Conservation (phyloP, 2,113 vertebrate genomes). For the Perognathus longimembris region DNA sequence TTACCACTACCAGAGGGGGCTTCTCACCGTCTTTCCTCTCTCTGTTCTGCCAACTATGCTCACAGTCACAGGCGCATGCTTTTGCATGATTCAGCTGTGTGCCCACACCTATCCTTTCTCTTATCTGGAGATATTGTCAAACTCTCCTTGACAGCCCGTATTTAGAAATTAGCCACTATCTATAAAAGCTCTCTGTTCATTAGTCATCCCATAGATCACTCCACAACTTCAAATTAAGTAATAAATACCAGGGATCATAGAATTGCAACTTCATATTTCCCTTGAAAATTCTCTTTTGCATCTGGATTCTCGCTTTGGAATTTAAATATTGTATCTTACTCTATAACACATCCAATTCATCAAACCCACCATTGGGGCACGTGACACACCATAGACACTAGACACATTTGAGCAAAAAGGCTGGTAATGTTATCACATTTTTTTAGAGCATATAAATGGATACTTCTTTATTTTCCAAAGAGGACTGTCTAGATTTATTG, state of each 20-base stretch:
- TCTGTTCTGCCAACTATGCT: background rate
- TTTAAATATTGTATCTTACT: background rate
- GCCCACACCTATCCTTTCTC: background rate
- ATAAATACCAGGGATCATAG: background rate
- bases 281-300: background rate
- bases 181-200: background rate
- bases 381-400: background rate
- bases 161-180: background rate
- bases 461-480: constrained; percentile 50
- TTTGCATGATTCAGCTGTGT: fast-evolving
- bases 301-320: background rate
- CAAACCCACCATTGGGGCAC: background rate
- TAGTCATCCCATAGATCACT: background rate
- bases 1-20: fast-evolving
- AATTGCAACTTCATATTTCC: background rate
- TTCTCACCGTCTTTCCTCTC: background rate
- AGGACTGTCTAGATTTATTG: constrained; percentile 61
- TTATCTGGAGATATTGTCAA: background rate
- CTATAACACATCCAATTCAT: background rate
- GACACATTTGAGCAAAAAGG: constrained; percentile 50
- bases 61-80: fast-evolving
- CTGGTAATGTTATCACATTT: constrained; percentile 18
- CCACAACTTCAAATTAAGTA: background rate
- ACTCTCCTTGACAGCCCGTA: background rate
- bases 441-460: constrained; percentile 39